Percentiles rank a stretch among this genome's conserved stretches.
Conservation (phyloP, 2,797 vertebrate species). For the Enteromius treurensis region DNA sequence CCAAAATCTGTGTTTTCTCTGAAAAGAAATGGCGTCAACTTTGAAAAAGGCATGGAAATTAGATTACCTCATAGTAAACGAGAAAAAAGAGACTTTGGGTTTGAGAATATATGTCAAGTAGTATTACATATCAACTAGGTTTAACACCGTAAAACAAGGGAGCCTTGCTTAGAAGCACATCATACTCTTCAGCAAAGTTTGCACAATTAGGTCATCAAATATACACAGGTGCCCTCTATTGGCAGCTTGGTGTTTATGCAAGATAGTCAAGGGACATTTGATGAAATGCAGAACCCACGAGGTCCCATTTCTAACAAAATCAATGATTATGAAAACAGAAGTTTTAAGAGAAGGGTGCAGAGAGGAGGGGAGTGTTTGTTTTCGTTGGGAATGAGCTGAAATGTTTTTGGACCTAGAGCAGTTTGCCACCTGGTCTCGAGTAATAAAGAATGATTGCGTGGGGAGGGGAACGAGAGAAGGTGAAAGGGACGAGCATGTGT, state of each 20-base stretch:
- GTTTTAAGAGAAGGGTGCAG: slow-evolving; percentile 24
- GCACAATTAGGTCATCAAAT: slow-evolving; percentile 36
- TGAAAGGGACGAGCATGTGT: slow-evolving; percentile 8
- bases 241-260: slow-evolving; percentile 38
- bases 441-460: slow-evolving; percentile 37
- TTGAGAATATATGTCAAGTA: not conserved
- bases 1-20: slow-evolving; percentile 24
- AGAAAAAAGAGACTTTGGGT: not conserved
- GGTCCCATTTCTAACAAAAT: slow-evolving; percentile 38
- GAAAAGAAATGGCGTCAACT: slow-evolving; percentile 7
- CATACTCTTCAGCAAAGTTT: slow-evolving; percentile 13
- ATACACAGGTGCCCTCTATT: slow-evolving; percentile 48
- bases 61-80: not conserved
- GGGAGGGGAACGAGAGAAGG: not conserved
- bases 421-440: slow-evolving; percentile 44
- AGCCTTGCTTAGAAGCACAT: not conserved
- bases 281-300: slow-evolving; percentile 23
- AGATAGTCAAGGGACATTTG: slow-evolving; percentile 28
- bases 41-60: not conserved
- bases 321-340: slow-evolving; percentile 45
- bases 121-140: not conserved
- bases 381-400: slow-evolving; percentile 41
- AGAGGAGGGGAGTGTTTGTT: slow-evolving; percentile 24
- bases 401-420: slow-evolving; percentile 34
- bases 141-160: not conserved